Conservation (phyloP, 2,888 invertebrate species). For the Diaphora mendica region DNA sequence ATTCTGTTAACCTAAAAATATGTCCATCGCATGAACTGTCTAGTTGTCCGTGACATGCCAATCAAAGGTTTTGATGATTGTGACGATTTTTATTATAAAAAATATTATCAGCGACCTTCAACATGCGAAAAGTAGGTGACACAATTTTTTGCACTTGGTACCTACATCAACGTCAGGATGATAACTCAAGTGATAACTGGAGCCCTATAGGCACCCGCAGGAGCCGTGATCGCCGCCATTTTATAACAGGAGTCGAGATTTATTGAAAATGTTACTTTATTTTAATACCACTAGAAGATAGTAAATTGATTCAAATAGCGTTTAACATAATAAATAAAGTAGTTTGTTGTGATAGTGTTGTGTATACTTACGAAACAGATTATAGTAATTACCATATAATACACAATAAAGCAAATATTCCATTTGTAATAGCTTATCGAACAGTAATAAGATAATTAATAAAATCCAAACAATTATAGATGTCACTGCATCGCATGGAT, state of each 20-base stretch:
- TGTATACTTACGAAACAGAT: constrained; percentile 49
- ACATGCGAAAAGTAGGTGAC: constrained; percentile 81
- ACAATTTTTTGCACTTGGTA: constrained; percentile 61
- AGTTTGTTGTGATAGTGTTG: constrained; percentile 46
- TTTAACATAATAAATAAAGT: constrained; percentile 16
- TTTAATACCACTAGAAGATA: neutral
- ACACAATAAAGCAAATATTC: constrained; percentile 35
- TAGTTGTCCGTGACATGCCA: constrained; percentile 73
- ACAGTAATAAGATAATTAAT: constrained; percentile 32
- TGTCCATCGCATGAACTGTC: constrained; percentile 55
- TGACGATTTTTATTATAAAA: constrained; percentile 65
- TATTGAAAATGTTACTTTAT: constrained; percentile 14
- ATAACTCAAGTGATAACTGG: constrained; percentile 64
- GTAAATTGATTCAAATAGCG: neutral
- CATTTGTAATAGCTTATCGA: constrained; percentile 47
- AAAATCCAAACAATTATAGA: constrained; percentile 28
- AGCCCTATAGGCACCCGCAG: constrained; percentile 55
- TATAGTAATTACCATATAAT: constrained; percentile 22
- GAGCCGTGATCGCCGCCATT: constrained; percentile 37
- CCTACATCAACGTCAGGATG: constrained; percentile 59
- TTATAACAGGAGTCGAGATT: neutral
- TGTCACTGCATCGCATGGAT: neutral
- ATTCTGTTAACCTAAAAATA: constrained; percentile 1
- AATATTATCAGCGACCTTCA: constrained; percentile 78
- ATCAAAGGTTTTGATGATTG: constrained; percentile 69